Conservation (phyloP, 2,888 invertebrate genomes). For the Folsomia manolachei region DNA sequence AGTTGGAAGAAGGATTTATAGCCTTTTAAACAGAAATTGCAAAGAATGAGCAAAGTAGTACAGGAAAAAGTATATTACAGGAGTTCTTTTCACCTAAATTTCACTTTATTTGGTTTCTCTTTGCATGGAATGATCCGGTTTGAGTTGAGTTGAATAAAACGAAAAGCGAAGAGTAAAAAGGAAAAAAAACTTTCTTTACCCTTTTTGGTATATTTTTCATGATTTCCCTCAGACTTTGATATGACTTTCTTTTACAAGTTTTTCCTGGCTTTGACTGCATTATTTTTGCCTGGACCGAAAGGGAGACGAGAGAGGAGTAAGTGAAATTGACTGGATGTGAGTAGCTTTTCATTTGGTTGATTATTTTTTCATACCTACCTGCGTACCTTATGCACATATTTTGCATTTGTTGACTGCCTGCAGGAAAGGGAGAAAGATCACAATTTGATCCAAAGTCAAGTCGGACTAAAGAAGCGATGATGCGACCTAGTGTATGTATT, state of each 20-base stretch:
- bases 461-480: too few species aligned
- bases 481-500: too few species aligned
- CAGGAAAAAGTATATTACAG: background rate
- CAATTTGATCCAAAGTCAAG: too few species aligned
- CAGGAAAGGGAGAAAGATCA: too few species aligned
- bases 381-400: too few species aligned
- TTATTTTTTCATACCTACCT: background rate
- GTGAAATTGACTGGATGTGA: background rate
- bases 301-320: background rate
- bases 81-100: background rate
- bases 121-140: too few species aligned
- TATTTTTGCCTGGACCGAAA: background rate
- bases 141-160: too few species aligned
- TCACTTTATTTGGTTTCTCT: background rate
- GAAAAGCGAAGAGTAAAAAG: too few species aligned
- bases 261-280: background rate
- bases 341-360: background rate
- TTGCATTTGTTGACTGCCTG: too few species aligned
- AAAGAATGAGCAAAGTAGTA: background rate
- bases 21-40: background rate
- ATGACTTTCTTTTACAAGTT: background rate
- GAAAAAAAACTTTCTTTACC: too few species aligned
- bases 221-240: constrained; percentile 2
- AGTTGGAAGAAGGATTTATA: background rate
- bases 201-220: constrained; percentile 12